Conservation (phyloP, 2,113 vertebrate species). For the Leptodactylus fuscus region DNA sequence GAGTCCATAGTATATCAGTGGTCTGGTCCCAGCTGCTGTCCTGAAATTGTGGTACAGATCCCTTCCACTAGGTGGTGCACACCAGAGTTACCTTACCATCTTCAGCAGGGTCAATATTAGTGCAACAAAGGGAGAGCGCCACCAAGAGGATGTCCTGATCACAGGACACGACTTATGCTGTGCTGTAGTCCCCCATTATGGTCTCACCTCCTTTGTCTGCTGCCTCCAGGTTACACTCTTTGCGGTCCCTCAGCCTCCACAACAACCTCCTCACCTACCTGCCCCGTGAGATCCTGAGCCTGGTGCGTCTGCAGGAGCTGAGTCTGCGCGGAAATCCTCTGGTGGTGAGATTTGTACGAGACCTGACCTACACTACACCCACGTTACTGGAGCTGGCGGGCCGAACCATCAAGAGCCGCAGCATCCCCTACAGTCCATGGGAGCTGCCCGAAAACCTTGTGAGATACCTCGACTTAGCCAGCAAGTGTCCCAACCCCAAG, state of each 20-base stretch:
- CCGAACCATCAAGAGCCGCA: conserved; percentile 76
- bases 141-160: too few species aligned
- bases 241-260: conserved; percentile 95
- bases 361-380: conserved; percentile 77
- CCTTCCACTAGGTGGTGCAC: too few species aligned
- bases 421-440: conserved; percentile 74
- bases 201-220: too few species aligned
- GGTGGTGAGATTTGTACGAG: conserved; percentile 85
- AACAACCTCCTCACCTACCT: conserved; percentile 97
- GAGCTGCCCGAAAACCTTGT: conserved; percentile 88
- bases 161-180: too few species aligned
- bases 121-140: too few species aligned
- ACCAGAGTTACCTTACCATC: too few species aligned
- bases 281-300: conserved; percentile 92
- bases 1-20: too few species aligned
- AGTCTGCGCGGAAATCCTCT: conserved; percentile 95
- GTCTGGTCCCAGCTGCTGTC: too few species aligned
- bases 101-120: too few species aligned
- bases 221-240: conserved; percentile 83
- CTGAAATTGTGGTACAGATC: too few species aligned
- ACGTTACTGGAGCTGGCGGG: conserved; percentile 80
- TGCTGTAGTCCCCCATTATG: too few species aligned
- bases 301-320: conserved; percentile 92
- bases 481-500: conserved; percentile 97
- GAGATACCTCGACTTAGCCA: conserved; percentile 88